Conservation (phyloP, 2,797 vertebrate species). For the Acanthopagrus latus region DNA sequence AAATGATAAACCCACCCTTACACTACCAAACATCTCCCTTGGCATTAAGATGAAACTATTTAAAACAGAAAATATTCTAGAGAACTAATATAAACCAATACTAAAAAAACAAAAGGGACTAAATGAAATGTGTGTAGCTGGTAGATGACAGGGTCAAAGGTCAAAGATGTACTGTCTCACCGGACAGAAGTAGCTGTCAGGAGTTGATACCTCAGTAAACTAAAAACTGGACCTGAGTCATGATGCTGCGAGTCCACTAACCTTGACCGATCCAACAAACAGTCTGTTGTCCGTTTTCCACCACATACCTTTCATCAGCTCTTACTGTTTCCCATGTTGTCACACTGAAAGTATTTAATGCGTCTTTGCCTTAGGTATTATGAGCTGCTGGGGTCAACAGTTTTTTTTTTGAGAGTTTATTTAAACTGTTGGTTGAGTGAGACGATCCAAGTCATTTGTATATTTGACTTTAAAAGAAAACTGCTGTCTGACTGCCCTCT, state of each 20-base stretch:
- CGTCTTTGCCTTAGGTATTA: slow-evolving; percentile 28
- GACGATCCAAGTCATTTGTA: not conserved
- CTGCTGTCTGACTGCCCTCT: not conserved
- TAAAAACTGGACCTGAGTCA: slow-evolving; percentile 56
- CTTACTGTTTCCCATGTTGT: slow-evolving; percentile 35
- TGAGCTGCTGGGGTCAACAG: slow-evolving; percentile 18
- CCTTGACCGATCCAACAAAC: slow-evolving; percentile 40
- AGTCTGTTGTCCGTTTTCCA: slow-evolving; percentile 22
- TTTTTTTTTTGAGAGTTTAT: too few relatives aligned
- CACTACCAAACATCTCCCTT: not conserved
- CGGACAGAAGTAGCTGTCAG: slow-evolving; percentile 8
- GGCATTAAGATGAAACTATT: not conserved
- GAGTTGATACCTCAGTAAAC: slow-evolving; percentile 64
- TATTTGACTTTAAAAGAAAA: slow-evolving; percentile 26
- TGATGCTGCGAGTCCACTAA: slow-evolving; percentile 9
- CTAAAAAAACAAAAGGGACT: not conserved
- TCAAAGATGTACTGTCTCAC: not conserved
- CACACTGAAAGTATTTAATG: slow-evolving; percentile 26
- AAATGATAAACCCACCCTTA: not conserved
- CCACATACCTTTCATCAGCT: slow-evolving; percentile 24
- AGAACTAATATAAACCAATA: not conserved
- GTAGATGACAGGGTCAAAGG: slow-evolving; percentile 9
- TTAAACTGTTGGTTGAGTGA: not conserved
- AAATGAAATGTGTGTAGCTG: not conserved
- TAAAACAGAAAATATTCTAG: not conserved